Base-by-base conservation (phyloP, 2,888 invertebrate genomes). In the Tigriopus californicus region DNA sequence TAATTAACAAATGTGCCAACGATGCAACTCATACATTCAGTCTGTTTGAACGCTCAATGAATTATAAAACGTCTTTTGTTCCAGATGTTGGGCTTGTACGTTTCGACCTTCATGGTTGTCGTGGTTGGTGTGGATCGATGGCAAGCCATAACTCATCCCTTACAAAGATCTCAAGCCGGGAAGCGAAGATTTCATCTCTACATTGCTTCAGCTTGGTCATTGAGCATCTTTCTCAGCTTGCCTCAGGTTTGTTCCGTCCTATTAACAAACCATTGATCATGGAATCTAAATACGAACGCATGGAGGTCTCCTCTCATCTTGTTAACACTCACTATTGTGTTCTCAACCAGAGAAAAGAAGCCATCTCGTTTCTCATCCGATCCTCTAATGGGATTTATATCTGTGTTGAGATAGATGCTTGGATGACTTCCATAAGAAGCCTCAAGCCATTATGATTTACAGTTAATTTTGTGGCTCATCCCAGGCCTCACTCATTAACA, bases 71-170 rank as follows among this genome's bases (percentile, higher is more conserved):
- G 33, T 8, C 33, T 33, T 2, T 15, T 15, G 65, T 73, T 82
- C 53, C 85, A 87, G 72, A 82, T 85, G 79, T 84, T 85, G 67
- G 80, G 85, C 56, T 73, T 88, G 58, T 85, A 87, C 68, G 72
- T 86, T 63, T 86, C 86, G 62, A 87, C 87, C 0, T 87, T 84
- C 70, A 78, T 87, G 46, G 74, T 86, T 24, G 86, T 87, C 41
- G 75, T 86, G 51, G 86, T 88, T 66, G 85, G 85, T 12, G 77
- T 86, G 49, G 87, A 88, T 67, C 75, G 87, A 60, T 85, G 85
- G 76, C 76, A 83, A 53, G 83, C 83, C 1, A 84, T 87, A 12
- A 78, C 83, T 65, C 85, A 84, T 70, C 87, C 87, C 0, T 82
- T 85, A 79, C 81, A 80, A 66, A 75, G 76, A 47, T 65, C 70